Conservation (phyloP, 2,888 invertebrate species). For the Branchellion lobata region DNA sequence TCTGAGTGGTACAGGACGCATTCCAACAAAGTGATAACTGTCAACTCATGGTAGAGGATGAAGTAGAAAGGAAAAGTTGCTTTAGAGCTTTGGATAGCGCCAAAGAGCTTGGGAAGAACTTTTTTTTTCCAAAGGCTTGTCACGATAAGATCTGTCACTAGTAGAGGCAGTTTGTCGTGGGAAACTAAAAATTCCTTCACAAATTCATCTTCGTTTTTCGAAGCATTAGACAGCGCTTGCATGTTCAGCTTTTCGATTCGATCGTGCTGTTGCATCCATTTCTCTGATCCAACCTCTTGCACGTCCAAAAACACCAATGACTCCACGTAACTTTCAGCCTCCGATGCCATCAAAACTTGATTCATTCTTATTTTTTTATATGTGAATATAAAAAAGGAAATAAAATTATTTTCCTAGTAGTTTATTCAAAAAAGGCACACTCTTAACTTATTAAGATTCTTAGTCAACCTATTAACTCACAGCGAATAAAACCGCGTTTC, state of each 20-base stretch:
- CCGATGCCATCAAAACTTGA: constrained; percentile 61
- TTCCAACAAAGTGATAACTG: constrained; percentile 77
- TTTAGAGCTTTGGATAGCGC: constrained; percentile 61
- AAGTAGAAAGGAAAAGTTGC: constrained; percentile 67
- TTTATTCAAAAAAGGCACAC: not conserved
- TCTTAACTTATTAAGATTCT: too few species aligned
- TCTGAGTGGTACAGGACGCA: constrained; percentile 79
- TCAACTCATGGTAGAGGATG: constrained; percentile 78
- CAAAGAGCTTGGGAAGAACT: constrained; percentile 75
- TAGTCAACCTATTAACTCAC: too few species aligned
- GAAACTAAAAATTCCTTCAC: constrained; percentile 80
- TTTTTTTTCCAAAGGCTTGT: constrained; percentile 82
- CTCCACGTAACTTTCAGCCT: constrained; percentile 75
- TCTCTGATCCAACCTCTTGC: constrained; percentile 70
- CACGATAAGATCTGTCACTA: constrained; percentile 80
- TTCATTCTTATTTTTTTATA: constrained; percentile 7
- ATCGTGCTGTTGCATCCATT: constrained; percentile 68
- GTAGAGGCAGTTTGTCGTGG: constrained; percentile 73
- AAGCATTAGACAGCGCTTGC: constrained; percentile 81
- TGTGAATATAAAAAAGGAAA: not conserved
- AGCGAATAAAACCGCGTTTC: too few species aligned
- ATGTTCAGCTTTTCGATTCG: constrained; percentile 81
- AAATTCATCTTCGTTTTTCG: constrained; percentile 75
- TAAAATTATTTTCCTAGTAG: not conserved
- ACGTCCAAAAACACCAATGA: constrained; percentile 71